Conservation (phyloP, 2,888 invertebrate species). For the Tridacna crocea region DNA sequence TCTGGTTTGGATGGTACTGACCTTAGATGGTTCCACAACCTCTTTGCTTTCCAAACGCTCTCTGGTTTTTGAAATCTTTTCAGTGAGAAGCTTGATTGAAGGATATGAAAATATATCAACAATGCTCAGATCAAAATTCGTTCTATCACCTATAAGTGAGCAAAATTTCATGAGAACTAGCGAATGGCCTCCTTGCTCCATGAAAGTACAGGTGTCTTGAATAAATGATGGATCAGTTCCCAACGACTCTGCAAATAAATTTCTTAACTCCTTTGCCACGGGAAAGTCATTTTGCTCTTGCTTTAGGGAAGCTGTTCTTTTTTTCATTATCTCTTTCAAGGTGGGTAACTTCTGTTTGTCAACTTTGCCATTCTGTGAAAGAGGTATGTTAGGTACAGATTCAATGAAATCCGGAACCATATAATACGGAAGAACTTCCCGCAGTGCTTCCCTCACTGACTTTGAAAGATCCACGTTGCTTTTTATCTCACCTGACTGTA, state of each 20-base stretch:
- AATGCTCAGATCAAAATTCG: neutral
- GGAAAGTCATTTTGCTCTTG: neutral
- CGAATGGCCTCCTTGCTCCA: slow-evolving; percentile 16
- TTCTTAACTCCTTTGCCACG: neutral
- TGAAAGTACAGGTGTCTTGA: neutral
- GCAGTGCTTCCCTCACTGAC: neutral
- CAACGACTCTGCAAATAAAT: neutral
- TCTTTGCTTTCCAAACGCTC: neutral
- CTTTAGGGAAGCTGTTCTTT: neutral
- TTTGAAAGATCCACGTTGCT: neutral
- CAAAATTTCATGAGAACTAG: slow-evolving; percentile 3
- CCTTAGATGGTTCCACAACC: neutral
- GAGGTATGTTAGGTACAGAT: slow-evolving; percentile 16
- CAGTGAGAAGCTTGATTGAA: neutral
- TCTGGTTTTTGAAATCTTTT: neutral
- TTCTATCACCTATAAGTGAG: neutral
- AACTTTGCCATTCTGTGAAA: slow-evolving; percentile 33
- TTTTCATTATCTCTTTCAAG: neutral
- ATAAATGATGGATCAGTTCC: neutral
- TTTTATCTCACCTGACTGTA: neutral
- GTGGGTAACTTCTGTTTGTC: slow-evolving; percentile 1
- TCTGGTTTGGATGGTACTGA: neutral
- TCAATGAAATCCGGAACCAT: slow-evolving; percentile 31
- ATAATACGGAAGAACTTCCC: slow-evolving; percentile 15
- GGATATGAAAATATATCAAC: slow-evolving; percentile 12